Evolutionary conservation across 2,888 invertebrate species (phyloP).

Genomic region (Timema cristinae): DNA sequence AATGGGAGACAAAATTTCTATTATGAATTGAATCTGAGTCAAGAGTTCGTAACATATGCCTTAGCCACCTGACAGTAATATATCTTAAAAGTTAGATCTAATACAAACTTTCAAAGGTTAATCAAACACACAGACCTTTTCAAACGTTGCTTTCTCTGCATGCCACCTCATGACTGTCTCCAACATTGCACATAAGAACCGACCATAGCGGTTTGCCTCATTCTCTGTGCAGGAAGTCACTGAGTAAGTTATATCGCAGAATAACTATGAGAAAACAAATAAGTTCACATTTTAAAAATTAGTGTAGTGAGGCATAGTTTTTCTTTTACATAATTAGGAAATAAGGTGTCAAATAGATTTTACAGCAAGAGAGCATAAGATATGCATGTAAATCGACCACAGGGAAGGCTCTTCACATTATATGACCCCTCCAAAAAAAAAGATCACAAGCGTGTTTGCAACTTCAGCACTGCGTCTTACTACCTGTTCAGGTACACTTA

Average conservation of each 20-base stretch:
- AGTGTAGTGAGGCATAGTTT: background rate
- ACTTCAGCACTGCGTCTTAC: too few relatives aligned
- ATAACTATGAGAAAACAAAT: slow-evolving; percentile 61
- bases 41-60: too few relatives aligned
- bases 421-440: too few relatives aligned
- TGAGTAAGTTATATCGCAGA: slow-evolving; percentile 96
- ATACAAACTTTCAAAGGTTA: too few relatives aligned
- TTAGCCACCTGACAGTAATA: too few relatives aligned
- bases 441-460: too few relatives aligned
- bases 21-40: too few relatives aligned
- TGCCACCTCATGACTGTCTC: slow-evolving; percentile 98
- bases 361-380: background rate
- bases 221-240: slow-evolving; percentile 97
- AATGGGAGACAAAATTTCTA: too few relatives aligned
- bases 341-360: background rate
- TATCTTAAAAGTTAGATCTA: too few relatives aligned
- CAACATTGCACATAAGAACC: slow-evolving; percentile 88
- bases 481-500: too few relatives aligned
- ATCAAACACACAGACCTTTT: slow-evolving; percentile 53
- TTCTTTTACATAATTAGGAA: too few relatives aligned
- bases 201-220: slow-evolving; percentile 94
- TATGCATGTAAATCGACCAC: background rate
- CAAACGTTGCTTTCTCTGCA: slow-evolving; percentile 81
- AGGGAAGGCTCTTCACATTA: background rate
- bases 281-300: slow-evolving; percentile 19